Evolutionary conservation across 2,797 vertebrate genomes (phyloP), one percentile per base, ranked within the genome.

Genomic region (Carcharodon carcharias): DNA sequence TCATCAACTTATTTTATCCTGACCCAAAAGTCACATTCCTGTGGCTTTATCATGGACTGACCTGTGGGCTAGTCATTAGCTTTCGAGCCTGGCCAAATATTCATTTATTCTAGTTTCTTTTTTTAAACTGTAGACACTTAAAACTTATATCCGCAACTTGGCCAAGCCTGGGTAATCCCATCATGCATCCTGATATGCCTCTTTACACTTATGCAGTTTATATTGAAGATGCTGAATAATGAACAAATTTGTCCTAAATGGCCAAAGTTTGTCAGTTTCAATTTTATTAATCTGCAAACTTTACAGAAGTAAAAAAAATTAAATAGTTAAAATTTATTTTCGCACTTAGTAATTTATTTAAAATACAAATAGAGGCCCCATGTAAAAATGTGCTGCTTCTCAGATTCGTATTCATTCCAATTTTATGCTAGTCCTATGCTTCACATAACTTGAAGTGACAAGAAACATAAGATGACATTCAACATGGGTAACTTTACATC

Each of bases 281-380:
- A 31, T 71, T 54, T 73, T 95, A 73, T 95, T 95, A 69, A 95
- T 95, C 28, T 71, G 54, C 71, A 67, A 73, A 95, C 54, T 73
- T 95, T 73, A 71, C 69, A 95, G 45, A 77, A 95, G 63, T 95
- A 67, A 69, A 73, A 73, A 95, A 73, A 71, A 56, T 94, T 56
- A 95, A 95, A 94, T 94, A 94, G 31, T 91, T 56, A 91, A 56
- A 91, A 45, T 95, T 92, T 73, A 73, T 73, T 50, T 28, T 54
- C 40, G 54, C 67, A 71, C 69, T 95, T 69, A 71, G 1, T 5
- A 73, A 73, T 77, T 56, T 50, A 16, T 77, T 31, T 56, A 73
- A 71, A 95, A 73, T 77, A 73, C 40, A 67, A 94, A 45, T 94
- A 45, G 23, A n/a, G 9, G 1, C 35, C 69, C 67, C 50, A 23